Evolutionary conservation across 2,888 invertebrate genomes (phyloP).

Genomic region (Eristalis arbustorum): DNA sequence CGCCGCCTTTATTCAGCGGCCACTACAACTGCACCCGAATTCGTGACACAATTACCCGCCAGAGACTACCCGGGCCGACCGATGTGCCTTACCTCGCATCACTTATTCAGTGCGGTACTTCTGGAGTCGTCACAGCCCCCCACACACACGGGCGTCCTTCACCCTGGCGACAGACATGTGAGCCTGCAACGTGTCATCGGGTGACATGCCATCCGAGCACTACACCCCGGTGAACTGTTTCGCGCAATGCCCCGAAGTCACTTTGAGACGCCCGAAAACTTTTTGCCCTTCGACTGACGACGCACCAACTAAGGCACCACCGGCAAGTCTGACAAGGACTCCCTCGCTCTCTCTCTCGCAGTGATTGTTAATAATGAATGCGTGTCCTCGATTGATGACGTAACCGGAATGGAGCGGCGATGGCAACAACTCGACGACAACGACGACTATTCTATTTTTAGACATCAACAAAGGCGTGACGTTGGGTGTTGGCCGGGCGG

Average conservation of each 20-base stretch:
- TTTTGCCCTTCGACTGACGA: not conserved
- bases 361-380: conserved; percentile 45
- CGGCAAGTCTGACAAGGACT: not conserved
- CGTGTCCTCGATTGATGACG: conserved; percentile 36
- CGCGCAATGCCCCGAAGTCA: not conserved
- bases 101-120: conserved; percentile 36
- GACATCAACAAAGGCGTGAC: conserved; percentile 4
- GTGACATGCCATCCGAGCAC: conserved; percentile 26
- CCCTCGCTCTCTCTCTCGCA: not conserved
- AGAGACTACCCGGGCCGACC: conserved; percentile 1
- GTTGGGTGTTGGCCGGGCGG: not conserved
- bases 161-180: not conserved
- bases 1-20: not conserved
- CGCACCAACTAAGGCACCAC: too few species aligned
- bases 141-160: not conserved
- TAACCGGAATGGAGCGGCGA: not conserved
- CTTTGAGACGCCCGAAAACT: conserved; percentile 27
- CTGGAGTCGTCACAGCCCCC: conserved; percentile 35
- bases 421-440: not conserved
- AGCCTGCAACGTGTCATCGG: conserved; percentile 33
- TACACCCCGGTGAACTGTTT: conserved; percentile 33
- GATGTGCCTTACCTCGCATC: conserved; percentile 16
- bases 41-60: conserved; percentile 12
- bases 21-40: not conserved
- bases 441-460: conserved; percentile 34